phyloP scores from a whole-genome alignment of 1,140 invertebrate genomes.

The Harlomillsia oculata region DNA sequence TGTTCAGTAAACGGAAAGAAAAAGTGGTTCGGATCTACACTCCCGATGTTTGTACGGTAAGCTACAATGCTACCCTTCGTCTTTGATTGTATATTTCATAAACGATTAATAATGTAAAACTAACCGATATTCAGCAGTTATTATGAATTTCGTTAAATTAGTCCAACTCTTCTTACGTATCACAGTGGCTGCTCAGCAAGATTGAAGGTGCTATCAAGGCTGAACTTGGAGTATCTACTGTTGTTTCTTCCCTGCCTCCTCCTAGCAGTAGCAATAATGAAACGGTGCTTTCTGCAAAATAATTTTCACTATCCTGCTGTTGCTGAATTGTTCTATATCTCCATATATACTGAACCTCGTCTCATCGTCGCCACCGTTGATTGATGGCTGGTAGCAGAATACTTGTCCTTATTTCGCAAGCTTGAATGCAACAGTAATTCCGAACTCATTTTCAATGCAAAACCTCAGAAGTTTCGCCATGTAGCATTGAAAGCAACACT shows the following conservation, averaged over 20 bases:
- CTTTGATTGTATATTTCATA: background rate
- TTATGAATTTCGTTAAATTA: conserved; percentile 22
- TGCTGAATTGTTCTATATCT: background rate
- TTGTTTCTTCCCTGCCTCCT: background rate
- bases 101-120: background rate
- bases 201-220: conserved; percentile 31
- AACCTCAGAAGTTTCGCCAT: too few relatives aligned
- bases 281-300: background rate
- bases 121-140: background rate
- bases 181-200: conserved; percentile 35
- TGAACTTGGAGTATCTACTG: conserved; percentile 16
- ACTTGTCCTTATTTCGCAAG: too few relatives aligned
- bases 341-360: background rate
- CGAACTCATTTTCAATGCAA: too few relatives aligned
- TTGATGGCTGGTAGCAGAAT: too few relatives aligned
- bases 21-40: conserved; percentile 32
- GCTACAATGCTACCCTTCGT: background rate
- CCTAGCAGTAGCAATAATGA: background rate
- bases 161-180: conserved; percentile 28
- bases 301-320: background rate
- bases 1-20: conserved; percentile 25
- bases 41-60: conserved; percentile 34
- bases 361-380: too few relatives aligned
- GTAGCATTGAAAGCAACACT: too few relatives aligned
- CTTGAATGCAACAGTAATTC: too few relatives aligned